Evolutionary conservation across 2,888 invertebrate genomes (phyloP).

Genomic region (Tinea trinotella): DNA sequence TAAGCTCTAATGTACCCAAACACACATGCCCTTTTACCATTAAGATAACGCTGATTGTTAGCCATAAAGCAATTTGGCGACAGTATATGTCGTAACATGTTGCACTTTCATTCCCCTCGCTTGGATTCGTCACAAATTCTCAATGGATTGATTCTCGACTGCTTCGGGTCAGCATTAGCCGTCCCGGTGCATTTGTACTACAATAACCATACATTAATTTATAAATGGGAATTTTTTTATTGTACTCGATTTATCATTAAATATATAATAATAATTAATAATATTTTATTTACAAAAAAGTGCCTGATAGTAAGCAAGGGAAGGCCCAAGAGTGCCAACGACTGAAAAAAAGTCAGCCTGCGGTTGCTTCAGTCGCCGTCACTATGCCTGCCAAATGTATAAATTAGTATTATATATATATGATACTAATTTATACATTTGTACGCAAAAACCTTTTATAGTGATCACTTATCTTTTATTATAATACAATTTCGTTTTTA

Average conservation of each 20-base stretch:
- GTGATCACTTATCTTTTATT: constrained; percentile 28
- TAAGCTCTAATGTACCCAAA: not conserved
- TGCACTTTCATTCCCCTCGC: constrained; percentile 15
- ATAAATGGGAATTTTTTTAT: too few relatives aligned
- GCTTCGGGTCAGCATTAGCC: constrained; percentile 13
- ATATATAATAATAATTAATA: too few relatives aligned
- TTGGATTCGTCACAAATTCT: constrained; percentile 13
- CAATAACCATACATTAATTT: not conserved
- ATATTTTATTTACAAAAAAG: too few relatives aligned
- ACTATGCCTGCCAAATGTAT: too few relatives aligned
- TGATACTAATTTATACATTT: too few relatives aligned
- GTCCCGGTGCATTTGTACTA: not conserved
- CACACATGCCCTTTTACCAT: not conserved
- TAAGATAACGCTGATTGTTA: constrained; percentile 5
- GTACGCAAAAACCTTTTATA: constrained; percentile 37
- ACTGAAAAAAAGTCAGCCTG: too few relatives aligned
- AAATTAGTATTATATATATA: too few relatives aligned
- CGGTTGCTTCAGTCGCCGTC: too few relatives aligned
- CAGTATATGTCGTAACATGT: constrained; percentile 16
- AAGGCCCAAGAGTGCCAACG: too few relatives aligned
- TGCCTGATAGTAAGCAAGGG: too few relatives aligned
- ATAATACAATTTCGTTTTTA: too few relatives aligned
- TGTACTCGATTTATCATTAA: too few relatives aligned
- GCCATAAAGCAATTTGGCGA: constrained; percentile 16
- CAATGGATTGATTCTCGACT: constrained; percentile 17